Evolutionary conservation across 1,140 invertebrate species (phyloP), one percentile per base, ranked within the genome.

Genomic region (Hyphantria cunea): DNA sequence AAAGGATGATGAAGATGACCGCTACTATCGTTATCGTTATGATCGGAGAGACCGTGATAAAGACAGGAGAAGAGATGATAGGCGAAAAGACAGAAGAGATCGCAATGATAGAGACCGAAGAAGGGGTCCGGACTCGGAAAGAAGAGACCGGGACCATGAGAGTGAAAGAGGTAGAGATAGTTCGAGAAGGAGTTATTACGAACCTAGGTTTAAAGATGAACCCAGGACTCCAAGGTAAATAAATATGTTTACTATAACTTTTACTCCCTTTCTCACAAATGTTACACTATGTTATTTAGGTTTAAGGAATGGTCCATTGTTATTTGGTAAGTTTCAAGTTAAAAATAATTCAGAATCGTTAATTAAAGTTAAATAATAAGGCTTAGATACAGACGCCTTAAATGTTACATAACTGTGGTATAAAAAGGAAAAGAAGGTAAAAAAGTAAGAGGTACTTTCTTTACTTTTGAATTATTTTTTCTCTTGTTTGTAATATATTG

Each of bases 131-230:
- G n/a, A 39, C 7, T 39, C 37, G 7, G 37, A 39, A n/a, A 73
- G 77, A 47, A 71, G 89, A 63, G 75, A 72, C 49, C 86, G 91
- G 60, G 92, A 93, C 54, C 90, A 92, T 79, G 74, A 70, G 44
- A 86, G 91, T 64, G 92, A 93, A 53, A 90, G 92, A 79, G 91
- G 91, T 61, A 75, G 88, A 39, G 86, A 89, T 53, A 90, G 86
- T 53, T 91, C 92, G 51, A 93, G 93, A 59, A 92, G 93, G 81
- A 93, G 92, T 72, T 92, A 94, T 60, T 94, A 93, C 77, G 95
- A 95, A 39, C 94, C 94, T 0, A 83, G 93, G 25, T 95, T 95
- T 77, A 94, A 92, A 77, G 95, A 96, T 91, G 96, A 97, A 86
- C 96, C 97, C 0, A 92, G 92, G 64, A 98, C 97, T 14, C 97